Evolutionary conservation across 1,140 invertebrate genomes (phyloP).

Genomic region (Bombus ignitus): DNA sequence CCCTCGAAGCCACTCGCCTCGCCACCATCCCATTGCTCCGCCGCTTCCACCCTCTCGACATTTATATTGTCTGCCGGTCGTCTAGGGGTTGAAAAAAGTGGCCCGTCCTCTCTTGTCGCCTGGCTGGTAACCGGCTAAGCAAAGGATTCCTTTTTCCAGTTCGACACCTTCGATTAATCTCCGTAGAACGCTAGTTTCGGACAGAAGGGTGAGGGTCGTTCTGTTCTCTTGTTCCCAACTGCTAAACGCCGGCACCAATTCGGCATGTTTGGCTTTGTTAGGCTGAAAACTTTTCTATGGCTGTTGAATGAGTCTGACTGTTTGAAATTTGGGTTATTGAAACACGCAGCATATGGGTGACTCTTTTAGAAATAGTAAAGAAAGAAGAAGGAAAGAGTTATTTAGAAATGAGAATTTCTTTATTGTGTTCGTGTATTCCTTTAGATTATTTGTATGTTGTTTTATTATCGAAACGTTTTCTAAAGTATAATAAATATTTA

Average conservation of each 20-base stretch:
- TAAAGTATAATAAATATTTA: not conserved
- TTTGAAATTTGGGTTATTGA: not conserved
- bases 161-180: conserved; percentile 50
- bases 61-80: conserved; percentile 76
- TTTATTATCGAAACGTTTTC: not conserved
- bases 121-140: conserved; percentile 23
- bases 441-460: not conserved
- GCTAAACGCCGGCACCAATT: not conserved
- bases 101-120: not conserved
- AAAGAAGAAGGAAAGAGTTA: not conserved
- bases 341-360: not conserved
- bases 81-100: conserved; percentile 57
- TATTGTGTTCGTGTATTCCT: not conserved
- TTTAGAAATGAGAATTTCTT: not conserved
- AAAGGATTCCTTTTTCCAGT: conserved; percentile 51
- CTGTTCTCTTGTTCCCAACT: not conserved
- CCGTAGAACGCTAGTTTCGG: not conserved
- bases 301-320: not conserved
- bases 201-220: not conserved
- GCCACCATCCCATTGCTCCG: conserved; percentile 14
- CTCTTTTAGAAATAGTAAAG: not conserved
- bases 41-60: conserved; percentile 57
- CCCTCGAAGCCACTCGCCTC: conserved; percentile 65
- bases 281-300: not conserved
- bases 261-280: not conserved